Percentiles rank a stretch among this genome's conserved stretches.
Conservation (phyloP, 2,113 vertebrate genomes). For the Odocoileus virginianus region DNA sequence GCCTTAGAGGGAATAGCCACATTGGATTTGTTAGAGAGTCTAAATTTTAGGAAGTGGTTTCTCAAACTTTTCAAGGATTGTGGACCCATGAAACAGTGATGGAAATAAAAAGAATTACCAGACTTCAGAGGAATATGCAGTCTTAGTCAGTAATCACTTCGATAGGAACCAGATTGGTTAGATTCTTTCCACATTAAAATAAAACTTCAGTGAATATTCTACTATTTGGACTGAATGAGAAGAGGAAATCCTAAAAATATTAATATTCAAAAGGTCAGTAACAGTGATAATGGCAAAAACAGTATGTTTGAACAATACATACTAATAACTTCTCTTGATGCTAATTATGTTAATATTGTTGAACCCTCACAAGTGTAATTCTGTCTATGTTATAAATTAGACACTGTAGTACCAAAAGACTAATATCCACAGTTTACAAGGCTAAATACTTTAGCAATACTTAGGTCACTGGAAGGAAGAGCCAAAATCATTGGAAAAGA, state of each 20-base stretch:
- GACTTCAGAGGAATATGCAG: not conserved
- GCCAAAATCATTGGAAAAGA: not conserved
- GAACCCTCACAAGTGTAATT: too few species aligned
- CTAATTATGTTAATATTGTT: not conserved
- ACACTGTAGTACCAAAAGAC: not conserved
- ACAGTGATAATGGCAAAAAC: not conserved
- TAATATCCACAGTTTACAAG: not conserved
- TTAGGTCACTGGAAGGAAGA: not conserved
- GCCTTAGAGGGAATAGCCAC: not conserved
- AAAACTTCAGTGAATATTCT: not conserved
- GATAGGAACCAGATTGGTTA: not conserved
- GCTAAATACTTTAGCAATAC: not conserved
- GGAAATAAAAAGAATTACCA: not conserved
- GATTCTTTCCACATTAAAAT: not conserved
- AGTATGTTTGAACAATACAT: not conserved
- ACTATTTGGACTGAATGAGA: not conserved
- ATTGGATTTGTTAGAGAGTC: not conserved
- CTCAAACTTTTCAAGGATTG: not conserved
- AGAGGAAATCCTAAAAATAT: not conserved
- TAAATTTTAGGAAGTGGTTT: not conserved
- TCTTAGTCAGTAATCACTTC: not conserved
- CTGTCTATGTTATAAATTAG: not conserved
- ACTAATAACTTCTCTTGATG: not conserved
- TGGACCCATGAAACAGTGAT: not conserved
- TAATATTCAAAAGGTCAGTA: not conserved